Conservation (phyloP, 1,140 invertebrate species). For the Rhopalosiphum padi region DNA sequence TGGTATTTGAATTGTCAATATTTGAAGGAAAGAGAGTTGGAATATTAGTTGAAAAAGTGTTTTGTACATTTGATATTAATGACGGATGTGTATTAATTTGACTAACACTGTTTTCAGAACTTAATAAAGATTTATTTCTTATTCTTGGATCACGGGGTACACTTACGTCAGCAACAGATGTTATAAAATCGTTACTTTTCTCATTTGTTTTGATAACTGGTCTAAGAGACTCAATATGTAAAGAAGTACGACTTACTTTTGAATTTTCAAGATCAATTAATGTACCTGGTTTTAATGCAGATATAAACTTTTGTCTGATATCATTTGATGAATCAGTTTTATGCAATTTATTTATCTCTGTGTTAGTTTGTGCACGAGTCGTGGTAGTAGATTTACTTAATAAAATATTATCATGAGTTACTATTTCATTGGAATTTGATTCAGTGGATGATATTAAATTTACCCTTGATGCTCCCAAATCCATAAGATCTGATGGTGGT, state of each 20-base stretch:
- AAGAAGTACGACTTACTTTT: conserved; percentile 4
- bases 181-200: background rate
- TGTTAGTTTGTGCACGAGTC: background rate
- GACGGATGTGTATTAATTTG: background rate
- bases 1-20: background rate
- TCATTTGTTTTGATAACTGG: conserved; percentile 21
- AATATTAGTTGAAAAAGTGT: background rate
- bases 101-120: background rate
- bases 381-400: background rate
- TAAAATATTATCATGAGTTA: background rate
- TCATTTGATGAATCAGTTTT: background rate
- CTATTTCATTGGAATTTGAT: background rate
- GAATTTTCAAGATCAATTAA: conserved; percentile 40
- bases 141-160: conserved; percentile 40
- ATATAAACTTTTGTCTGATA: background rate
- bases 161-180: background rate
- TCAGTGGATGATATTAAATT: background rate
- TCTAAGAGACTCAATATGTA: conserved; percentile 34
- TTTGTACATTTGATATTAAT: background rate
- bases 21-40: too few species aligned
- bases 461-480: background rate
- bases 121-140: background rate
- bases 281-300: conserved; percentile 47
- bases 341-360: background rate
- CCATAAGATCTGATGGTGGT: background rate